Conservation (phyloP, 2,888 invertebrate species). For the Cheilosia vulpina region DNA sequence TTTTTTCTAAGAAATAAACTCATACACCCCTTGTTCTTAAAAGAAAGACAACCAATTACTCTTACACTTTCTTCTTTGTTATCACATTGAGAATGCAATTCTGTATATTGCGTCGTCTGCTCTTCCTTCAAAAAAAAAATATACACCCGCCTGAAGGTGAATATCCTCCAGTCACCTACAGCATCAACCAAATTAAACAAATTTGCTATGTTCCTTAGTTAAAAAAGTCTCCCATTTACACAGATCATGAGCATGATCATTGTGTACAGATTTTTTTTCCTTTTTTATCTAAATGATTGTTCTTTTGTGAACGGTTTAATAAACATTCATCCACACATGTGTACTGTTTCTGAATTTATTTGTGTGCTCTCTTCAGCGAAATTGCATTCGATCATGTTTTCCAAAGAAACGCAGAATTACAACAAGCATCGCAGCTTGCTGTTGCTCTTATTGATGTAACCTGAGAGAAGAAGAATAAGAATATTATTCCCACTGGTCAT, state of each 20-base stretch:
- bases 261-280: slow-evolving; percentile 21
- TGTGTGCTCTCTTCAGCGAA: neutral
- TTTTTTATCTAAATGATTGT: neutral
- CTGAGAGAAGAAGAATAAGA: slow-evolving; percentile 7
- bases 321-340: neutral
- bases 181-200: neutral
- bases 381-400: slow-evolving; percentile 51
- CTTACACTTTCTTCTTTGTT: neutral
- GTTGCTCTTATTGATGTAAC: slow-evolving; percentile 35
- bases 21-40: no score
- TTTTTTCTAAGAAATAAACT: neutral
- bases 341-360: neutral
- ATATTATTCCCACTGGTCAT: slow-evolving; percentile 45
- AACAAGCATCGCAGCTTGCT: slow-evolving; percentile 14
- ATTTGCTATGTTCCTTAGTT: neutral
- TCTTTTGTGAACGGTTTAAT: neutral
- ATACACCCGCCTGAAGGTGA: slow-evolving; percentile 11
- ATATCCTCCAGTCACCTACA: slow-evolving; percentile 18
- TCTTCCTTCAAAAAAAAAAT: slow-evolving; percentile 5
- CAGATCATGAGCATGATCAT: slow-evolving; percentile 6
- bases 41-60: neutral
- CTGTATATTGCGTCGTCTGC: slow-evolving; percentile 1
- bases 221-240: neutral
- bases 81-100: neutral
- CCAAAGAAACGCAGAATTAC: slow-evolving; percentile 11